Conservation (phyloP, 2,888 invertebrate genomes). For the Trichogramma dendrolimi region DNA sequence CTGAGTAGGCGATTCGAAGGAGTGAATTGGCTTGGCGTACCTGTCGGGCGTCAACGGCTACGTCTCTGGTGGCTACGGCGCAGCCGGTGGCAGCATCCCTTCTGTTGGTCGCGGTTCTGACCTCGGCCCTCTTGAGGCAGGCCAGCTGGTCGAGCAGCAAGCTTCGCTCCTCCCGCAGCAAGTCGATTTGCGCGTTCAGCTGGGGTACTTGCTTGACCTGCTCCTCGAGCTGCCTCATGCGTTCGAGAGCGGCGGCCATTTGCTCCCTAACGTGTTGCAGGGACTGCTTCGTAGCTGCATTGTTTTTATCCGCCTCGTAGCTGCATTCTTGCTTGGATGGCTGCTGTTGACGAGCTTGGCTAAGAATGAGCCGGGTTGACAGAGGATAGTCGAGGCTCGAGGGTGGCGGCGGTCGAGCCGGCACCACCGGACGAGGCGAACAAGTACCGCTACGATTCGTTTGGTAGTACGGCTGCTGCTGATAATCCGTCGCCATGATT, state of each 20-base stretch:
- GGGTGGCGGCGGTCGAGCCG: too few species aligned
- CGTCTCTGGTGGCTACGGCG: conserved; percentile 55
- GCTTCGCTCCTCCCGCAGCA: conserved; percentile 68
- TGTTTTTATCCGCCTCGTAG: too few species aligned
- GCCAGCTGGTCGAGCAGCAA: conserved; percentile 59
- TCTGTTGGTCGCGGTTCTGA: conserved; percentile 41
- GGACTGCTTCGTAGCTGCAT: neutral
- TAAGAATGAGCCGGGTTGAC: too few species aligned
- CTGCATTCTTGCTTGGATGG: neutral
- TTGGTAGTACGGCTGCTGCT: too few species aligned
- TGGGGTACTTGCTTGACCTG: conserved; percentile 75
- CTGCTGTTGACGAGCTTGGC: neutral
- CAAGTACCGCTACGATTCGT: too few species aligned
- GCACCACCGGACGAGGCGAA: too few species aligned
- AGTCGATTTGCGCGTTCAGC: conserved; percentile 63
- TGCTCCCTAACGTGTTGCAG: conserved; percentile 58
- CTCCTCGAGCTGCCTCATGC: conserved; percentile 74
- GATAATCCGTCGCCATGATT: too few species aligned
- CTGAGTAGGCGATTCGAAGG: too few species aligned
- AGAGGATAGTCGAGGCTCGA: too few species aligned
- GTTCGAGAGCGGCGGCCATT: conserved; percentile 71
- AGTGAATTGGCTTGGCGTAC: conserved; percentile 51
- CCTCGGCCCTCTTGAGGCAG: conserved; percentile 37
- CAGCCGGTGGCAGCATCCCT: conserved; percentile 32
- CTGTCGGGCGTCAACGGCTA: conserved; percentile 64